These are phyloP conservation scores for Cygnus olor DNA, from an alignment of 2,797 vertebrate species.

Conservation along the genomic window DNA sequence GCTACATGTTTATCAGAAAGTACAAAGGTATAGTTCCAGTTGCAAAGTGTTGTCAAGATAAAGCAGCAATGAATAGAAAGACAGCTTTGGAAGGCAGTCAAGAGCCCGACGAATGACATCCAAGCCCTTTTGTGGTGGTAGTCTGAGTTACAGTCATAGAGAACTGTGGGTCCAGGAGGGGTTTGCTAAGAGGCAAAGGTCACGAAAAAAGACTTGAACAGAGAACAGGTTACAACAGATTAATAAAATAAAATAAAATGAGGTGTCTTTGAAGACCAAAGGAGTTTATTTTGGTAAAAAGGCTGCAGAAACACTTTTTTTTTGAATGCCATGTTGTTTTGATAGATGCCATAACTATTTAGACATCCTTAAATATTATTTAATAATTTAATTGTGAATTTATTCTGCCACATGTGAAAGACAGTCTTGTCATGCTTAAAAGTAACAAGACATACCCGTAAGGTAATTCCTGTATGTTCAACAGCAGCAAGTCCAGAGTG, in stretches of 20 bases:
- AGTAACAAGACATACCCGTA: background rate
- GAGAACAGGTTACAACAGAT: background rate
- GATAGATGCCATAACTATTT: background rate
- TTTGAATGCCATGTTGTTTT: background rate
- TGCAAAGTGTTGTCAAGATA: background rate
- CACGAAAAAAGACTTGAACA: background rate
- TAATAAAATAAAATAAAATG: background rate
- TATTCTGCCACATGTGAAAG: background rate
- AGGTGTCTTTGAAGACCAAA: background rate
- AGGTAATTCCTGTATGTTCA: background rate
- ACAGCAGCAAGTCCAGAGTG: background rate
- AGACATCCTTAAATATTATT: background rate
- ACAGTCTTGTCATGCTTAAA: background rate
- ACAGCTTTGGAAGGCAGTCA: background rate
- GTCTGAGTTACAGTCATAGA: background rate
- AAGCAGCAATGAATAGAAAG: background rate
- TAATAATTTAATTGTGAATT: background rate
- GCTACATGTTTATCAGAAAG: background rate
- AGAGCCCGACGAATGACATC: background rate
- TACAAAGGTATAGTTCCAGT: background rate
- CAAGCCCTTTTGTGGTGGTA: background rate
- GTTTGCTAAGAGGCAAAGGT: background rate
- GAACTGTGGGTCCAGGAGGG: background rate
- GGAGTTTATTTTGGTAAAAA: background rate
- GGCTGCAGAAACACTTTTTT: background rate